These are phyloP conservation scores for Paedocypris sp. DNA, from an alignment of 2,113 vertebrate genomes.

Conservation along the genomic window DNA sequence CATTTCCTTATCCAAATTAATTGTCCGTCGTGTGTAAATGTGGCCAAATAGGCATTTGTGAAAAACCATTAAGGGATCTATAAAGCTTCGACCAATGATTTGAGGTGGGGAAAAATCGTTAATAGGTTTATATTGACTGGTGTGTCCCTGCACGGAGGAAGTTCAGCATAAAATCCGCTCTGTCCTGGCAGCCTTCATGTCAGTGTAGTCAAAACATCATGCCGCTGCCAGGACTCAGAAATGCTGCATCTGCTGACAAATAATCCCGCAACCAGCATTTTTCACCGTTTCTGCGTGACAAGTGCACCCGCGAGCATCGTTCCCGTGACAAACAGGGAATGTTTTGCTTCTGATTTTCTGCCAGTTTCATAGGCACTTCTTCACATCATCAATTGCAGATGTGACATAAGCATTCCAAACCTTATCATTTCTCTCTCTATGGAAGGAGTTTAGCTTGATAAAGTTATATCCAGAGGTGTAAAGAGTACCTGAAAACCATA, in stretches of 20 bases:
- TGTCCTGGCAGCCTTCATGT: not conserved
- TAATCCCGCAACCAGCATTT: not conserved
- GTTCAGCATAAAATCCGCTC: not conserved
- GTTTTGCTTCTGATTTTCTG: not conserved
- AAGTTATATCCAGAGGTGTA: too few species aligned
- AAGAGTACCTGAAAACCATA: too few species aligned
- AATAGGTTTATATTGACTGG: not conserved
- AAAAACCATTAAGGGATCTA: not conserved
- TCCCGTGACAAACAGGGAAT: conserved; percentile 3
- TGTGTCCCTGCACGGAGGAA: not conserved
- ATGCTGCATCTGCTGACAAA: conserved; percentile 3
- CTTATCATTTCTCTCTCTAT: not conserved
- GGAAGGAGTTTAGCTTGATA: too few species aligned
- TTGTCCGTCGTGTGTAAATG: not conserved
- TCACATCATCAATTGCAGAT: not conserved
- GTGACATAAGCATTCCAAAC: not conserved
- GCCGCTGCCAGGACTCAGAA: not conserved
- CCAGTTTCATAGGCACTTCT: not conserved
- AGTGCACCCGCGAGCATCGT: not conserved
- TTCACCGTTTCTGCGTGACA: conserved; percentile 8
- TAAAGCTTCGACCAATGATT: not conserved
- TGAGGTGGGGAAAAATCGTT: not conserved
- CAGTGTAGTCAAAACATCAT: conserved; percentile 11
- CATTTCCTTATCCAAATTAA: not conserved
- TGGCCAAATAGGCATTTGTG: not conserved